A percentile compares a stretch with the other conserved stretches of the same genome.
Conservation (phyloP, 2,113 vertebrate genomes). For the Synchiropus splendidus region DNA sequence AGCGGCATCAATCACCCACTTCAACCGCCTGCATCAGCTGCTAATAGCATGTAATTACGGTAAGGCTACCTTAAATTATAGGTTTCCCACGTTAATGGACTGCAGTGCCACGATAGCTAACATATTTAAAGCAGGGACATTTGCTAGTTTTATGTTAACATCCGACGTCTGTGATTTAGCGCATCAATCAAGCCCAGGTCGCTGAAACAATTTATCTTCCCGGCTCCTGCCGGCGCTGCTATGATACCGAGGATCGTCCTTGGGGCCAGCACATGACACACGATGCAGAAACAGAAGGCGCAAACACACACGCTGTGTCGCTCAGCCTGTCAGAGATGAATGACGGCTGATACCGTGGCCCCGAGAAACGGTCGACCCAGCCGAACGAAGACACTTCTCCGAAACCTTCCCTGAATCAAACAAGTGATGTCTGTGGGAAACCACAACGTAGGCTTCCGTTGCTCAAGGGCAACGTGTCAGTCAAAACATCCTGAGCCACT, state of each 20-base stretch:
- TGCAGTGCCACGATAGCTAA: constrained; percentile 59
- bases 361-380: constrained; percentile 47
- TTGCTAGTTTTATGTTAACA: constrained; percentile 61
- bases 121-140: constrained; percentile 59
- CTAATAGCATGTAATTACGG: constrained; percentile 58
- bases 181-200: constrained; percentile 54
- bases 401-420: constrained; percentile 59
- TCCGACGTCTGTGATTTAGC: constrained; percentile 35
- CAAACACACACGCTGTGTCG: constrained; percentile 15
- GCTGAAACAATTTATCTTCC: constrained; percentile 52
- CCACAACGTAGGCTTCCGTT: constrained; percentile 39
- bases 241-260: constrained; percentile 23
- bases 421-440: constrained; percentile 59
- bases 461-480: constrained; percentile 56
- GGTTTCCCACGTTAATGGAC: constrained; percentile 49
- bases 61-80: constrained; percentile 39
- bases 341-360: constrained; percentile 56
- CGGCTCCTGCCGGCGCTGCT: constrained; percentile 15
- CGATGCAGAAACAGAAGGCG: constrained; percentile 9
- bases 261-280: constrained; percentile 34
- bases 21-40: no score
- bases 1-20: no score
- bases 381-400: constrained; percentile 60
- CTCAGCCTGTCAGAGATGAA: constrained; percentile 57
- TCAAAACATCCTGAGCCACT: constrained; percentile 57